A percentile compares a stretch with the other conserved stretches of the same genome.
These are phyloP conservation scores for Etheostoma cragini DNA, from an alignment of 2,113 vertebrate species.

Conservation along the genomic window DNA sequence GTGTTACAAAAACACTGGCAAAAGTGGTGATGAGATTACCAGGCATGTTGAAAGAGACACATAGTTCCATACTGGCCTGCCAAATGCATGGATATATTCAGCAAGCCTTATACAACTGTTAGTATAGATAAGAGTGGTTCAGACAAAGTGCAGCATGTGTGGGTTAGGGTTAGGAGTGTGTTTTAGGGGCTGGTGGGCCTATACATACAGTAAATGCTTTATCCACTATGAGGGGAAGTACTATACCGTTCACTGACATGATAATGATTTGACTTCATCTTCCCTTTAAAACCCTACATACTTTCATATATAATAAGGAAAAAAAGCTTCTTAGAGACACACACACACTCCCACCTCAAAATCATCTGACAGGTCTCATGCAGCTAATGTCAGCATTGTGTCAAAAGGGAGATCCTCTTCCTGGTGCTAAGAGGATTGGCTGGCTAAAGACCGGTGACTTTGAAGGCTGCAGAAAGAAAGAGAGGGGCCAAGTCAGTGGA, in stretches of 20 bases:
- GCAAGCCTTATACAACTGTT: constrained; percentile 43
- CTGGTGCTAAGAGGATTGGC: constrained; percentile 71
- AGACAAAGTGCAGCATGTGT: neutral
- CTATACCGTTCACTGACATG: constrained; percentile 27
- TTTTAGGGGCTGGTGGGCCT: neutral
- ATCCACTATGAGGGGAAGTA: constrained; percentile 30
- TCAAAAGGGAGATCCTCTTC: constrained; percentile 53
- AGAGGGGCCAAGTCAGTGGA: constrained; percentile 26
- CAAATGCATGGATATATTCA: constrained; percentile 44
- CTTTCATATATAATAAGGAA: constrained; percentile 8
- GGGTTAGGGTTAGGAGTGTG: neutral
- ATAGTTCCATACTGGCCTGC: constrained; percentile 25
- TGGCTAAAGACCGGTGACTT: constrained; percentile 60
- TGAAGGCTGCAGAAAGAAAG: constrained; percentile 55
- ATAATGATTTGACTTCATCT: constrained; percentile 17
- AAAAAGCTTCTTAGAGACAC: constrained; percentile 4
- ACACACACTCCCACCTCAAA: constrained; percentile 8
- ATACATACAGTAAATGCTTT: neutral
- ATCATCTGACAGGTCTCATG: constrained; percentile 50
- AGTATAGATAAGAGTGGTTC: constrained; percentile 49
- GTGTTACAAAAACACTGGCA: constrained; percentile 12
- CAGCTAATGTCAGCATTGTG: constrained; percentile 53
- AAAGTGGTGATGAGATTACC: constrained; percentile 44
- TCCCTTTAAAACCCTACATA: constrained; percentile 22
- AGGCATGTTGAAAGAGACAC: constrained; percentile 35